Percentiles rank a stretch among this genome's conserved stretches.
These are phyloP conservation scores for Gorsachius goisagi DNA, from an alignment of 2,113 vertebrate genomes.

Conservation along the genomic window DNA sequence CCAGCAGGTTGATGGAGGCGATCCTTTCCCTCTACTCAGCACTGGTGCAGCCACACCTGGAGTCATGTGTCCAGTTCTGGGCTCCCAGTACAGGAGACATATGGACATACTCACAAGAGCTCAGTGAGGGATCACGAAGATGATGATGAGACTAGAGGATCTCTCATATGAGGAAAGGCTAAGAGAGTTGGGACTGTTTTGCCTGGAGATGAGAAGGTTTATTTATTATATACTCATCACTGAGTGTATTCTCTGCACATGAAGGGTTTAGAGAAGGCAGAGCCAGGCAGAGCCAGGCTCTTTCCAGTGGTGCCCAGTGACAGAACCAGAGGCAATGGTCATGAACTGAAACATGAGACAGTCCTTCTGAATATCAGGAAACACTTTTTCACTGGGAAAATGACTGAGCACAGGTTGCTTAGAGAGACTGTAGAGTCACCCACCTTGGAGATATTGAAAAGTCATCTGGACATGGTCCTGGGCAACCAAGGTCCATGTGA, in stretches of 20 bases:
- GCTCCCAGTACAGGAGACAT: background rate
- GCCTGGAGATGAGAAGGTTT: background rate
- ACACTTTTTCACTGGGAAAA: background rate
- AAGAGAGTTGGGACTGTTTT: background rate
- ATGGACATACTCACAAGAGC: background rate
- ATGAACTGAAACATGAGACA: background rate
- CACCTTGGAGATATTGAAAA: background rate
- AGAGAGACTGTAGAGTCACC: background rate
- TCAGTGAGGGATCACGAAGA: background rate
- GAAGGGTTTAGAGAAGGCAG: background rate
- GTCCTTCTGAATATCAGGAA: background rate
- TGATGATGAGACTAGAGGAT: background rate
- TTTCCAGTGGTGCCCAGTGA: background rate
- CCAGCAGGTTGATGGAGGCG: background rate
- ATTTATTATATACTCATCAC: background rate
- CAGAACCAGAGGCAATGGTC: background rate
- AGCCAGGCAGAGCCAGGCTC: background rate
- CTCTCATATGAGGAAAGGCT: background rate
- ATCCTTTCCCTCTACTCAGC: background rate
- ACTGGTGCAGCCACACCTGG: background rate
- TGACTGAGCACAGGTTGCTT: background rate
- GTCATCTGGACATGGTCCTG: background rate
- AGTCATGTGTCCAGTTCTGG: background rate
- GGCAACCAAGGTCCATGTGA: background rate
- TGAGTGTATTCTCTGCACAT: background rate